phyloP scores from a whole-genome alignment of 2,113 vertebrate genomes.

The Cynopterus brachyotis region DNA sequence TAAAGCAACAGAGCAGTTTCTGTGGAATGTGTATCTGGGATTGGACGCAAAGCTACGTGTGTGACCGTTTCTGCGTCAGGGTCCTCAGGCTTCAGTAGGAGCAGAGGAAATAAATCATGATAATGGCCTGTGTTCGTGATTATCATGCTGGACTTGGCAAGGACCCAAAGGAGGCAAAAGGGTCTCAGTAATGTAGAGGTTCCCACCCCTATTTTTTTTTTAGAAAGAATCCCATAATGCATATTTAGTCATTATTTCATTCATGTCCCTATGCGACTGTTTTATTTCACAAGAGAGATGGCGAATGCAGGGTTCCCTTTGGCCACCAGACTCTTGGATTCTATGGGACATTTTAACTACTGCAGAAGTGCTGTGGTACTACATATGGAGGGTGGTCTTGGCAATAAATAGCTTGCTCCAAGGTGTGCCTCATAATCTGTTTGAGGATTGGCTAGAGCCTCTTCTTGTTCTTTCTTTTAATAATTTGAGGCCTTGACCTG shows the following conservation, averaged over 20 bases:
- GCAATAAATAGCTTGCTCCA: neutral
- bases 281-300: constrained; percentile 15
- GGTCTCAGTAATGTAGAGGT: neutral
- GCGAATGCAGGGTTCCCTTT: neutral
- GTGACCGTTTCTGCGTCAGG: neutral
- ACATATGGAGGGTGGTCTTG: neutral
- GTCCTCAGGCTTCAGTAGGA: neutral
- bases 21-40: neutral
- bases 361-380: neutral
- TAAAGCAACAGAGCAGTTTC: neutral
- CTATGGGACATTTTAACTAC: neutral
- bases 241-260: neutral
- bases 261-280: neutral
- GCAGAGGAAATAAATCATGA: neutral
- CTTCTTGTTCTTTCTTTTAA: neutral
- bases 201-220: neutral
- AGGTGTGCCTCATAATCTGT: neutral
- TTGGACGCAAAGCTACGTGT: neutral
- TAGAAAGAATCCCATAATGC: neutral
- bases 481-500: neutral
- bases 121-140: rapidly evolving
- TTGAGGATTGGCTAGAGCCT: neutral
- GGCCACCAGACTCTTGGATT: neutral
- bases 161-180: too few relatives aligned
- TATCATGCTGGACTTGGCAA: neutral